Evolutionary conservation across 2,797 vertebrate species (phyloP), one percentile per base, ranked within the genome.

Genomic region (Zalophus californianus): DNA sequence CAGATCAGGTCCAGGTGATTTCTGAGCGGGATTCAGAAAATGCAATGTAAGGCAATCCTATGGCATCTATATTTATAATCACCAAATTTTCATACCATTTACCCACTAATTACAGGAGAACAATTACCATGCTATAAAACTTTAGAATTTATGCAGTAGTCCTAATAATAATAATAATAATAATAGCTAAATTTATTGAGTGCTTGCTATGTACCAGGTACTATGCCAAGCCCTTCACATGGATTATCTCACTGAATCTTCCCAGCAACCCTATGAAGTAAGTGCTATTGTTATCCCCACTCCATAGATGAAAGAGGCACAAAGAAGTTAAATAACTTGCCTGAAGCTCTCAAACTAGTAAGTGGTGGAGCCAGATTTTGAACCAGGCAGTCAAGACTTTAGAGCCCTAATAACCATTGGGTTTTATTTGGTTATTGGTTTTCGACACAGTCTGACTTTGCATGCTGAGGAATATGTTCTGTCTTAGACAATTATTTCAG

Each of bases 401-500:
- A 72, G 32, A 95, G 20, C 25, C 16, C 54, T 56, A 73, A 10
- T 32, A 84, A 2, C 52, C 58, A 91, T 38, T 72, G 77, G 6
- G 2, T 72, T 96, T 92, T 68, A 54, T 91, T 97, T 62, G 27
- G 27, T 64, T 91, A n/a, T 80, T 89, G 9, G 41, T 93, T 96
- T 96, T 78, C 60, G 8, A 60, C 68, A 95, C 1, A 72, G 27
- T n/a, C n/a, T 83, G 25, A 4, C n/a, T 90, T 92, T 90, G 7
- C 29, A 5, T 95, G 41, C 68, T 95, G 15, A 96, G 86, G 5
- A 90, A 62, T 10, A 58, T 58, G 21, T 84, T 93, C 64, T 94
- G 25, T 66, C 96, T 97, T 88, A 75, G 9, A 87, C 93, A 90
- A 90, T 90, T 88, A 96, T 64, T 89, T 97, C 75, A 52, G 14